phyloP scores from a whole-genome alignment of 2,888 invertebrate species.

The Corythucha ciliata region DNA sequence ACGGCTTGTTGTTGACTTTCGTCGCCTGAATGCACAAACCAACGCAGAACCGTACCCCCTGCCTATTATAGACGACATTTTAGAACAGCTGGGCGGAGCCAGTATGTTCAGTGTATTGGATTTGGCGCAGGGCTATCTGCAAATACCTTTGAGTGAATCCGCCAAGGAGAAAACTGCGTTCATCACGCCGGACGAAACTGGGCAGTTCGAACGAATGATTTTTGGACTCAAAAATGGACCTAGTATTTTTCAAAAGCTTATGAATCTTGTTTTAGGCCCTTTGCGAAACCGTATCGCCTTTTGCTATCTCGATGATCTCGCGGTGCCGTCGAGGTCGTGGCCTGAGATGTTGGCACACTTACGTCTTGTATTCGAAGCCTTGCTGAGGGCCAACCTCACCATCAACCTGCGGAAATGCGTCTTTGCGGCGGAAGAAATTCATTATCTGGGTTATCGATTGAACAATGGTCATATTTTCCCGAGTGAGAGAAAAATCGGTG shows the following conservation, averaged over 20 bases:
- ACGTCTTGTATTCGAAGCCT: too few relatives aligned
- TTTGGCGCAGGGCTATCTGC: constrained; percentile 39
- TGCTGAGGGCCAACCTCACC: constrained; percentile 34
- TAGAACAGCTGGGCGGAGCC: too few relatives aligned
- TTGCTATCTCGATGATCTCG: constrained; percentile 33
- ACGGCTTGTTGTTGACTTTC: too few relatives aligned
- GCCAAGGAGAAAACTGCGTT: constrained; percentile 40
- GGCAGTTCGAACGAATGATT: constrained; percentile 40
- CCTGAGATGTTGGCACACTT: too few relatives aligned
- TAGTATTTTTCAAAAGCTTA: constrained; percentile 36
- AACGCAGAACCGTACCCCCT: too few relatives aligned
- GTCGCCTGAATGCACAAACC: too few relatives aligned
- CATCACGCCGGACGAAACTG: constrained; percentile 40
- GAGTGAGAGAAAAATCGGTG: constrained; percentile 26
- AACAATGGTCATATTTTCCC: constrained; percentile 25
- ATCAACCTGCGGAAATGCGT: constrained; percentile 40
- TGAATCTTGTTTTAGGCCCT: constrained; percentile 30
- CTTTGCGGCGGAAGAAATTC: constrained; percentile 36
- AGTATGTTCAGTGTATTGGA: too few relatives aligned
- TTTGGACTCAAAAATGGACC: constrained; percentile 33
- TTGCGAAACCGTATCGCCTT: constrained; percentile 26
- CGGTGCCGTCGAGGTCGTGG: too few relatives aligned
- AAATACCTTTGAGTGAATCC: constrained; percentile 36
- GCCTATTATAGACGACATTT: too few relatives aligned
- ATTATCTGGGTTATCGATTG: constrained; percentile 23